A percentile compares a stretch with the other conserved stretches of the same genome.
These are phyloP conservation scores for Chymomyza procnemis DNA, from an alignment of 2,888 invertebrate species.

Conservation along the genomic window DNA sequence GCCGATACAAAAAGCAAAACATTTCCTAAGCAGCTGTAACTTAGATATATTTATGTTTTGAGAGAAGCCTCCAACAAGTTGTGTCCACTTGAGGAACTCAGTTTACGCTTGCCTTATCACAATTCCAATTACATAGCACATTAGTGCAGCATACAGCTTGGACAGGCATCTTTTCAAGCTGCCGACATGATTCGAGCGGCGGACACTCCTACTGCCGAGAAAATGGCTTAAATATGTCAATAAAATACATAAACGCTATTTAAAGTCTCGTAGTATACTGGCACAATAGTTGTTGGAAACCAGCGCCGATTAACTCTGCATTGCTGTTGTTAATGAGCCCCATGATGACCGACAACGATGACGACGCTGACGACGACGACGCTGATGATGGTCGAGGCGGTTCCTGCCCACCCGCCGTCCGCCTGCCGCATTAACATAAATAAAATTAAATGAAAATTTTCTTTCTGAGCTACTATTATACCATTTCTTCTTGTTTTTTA, in stretches of 20 bases:
- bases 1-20: not conserved
- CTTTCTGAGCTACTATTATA: not conserved
- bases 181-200: constrained; percentile 40
- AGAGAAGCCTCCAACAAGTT: not conserved
- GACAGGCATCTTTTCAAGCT: constrained; percentile 11
- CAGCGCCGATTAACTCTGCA: constrained; percentile 50
- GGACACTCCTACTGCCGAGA: constrained; percentile 27
- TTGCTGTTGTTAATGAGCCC: constrained; percentile 59
- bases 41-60: not conserved
- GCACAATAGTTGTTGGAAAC: constrained; percentile 12
- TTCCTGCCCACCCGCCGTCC: not conserved
- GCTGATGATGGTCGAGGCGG: not conserved
- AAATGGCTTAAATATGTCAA: constrained; percentile 63
- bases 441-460: constrained; percentile 42
- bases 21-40: not conserved
- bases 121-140: not conserved
- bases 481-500: constrained; percentile 37
- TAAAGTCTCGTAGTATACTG: constrained; percentile 33
- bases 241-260: constrained; percentile 63
- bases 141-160: not conserved
- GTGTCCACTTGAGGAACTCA: not conserved
- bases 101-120: not conserved
- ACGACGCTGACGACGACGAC: constrained; percentile 32
- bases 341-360: constrained; percentile 41
- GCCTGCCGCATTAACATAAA: constrained; percentile 56